Percentiles rank a stretch among this genome's conserved stretches.
Conservation (phyloP, 2,888 invertebrate genomes). For the Tridacna gigas region DNA sequence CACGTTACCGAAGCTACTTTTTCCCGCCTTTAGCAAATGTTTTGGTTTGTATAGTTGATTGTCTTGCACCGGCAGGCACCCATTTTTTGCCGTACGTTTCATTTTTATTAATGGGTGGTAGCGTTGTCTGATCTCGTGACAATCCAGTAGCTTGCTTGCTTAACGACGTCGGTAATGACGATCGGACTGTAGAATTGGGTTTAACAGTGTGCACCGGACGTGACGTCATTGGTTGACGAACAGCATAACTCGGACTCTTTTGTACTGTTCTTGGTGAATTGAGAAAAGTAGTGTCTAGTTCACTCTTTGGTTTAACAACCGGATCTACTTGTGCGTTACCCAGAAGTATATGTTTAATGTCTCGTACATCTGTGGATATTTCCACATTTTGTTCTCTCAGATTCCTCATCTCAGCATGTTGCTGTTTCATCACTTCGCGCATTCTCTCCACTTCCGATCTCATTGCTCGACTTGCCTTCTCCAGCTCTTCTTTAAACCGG, state of each 20-base stretch:
- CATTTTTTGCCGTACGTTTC: slow-evolving; percentile 41
- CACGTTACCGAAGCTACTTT: slow-evolving; percentile 14
- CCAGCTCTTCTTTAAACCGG: slow-evolving; percentile 74
- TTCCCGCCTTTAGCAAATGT: slow-evolving; percentile 24
- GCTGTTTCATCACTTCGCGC: slow-evolving; percentile 78
- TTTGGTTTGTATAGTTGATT: slow-evolving; percentile 36
- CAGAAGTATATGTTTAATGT: slow-evolving; percentile 72
- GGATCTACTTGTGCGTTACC: slow-evolving; percentile 54
- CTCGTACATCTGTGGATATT: slow-evolving; percentile 75
- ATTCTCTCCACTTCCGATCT: slow-evolving; percentile 76
- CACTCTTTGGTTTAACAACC: slow-evolving; percentile 48
- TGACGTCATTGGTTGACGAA: slow-evolving; percentile 46
- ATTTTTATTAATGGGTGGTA: slow-evolving; percentile 59
- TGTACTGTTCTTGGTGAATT: slow-evolving; percentile 50
- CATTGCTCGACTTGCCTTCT: slow-evolving; percentile 74
- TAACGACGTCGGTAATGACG: slow-evolving; percentile 49
- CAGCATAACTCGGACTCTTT: slow-evolving; percentile 51
- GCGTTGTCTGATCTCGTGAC: slow-evolving; percentile 25
- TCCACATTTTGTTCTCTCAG: slow-evolving; percentile 74
- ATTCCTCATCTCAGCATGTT: slow-evolving; percentile 77
- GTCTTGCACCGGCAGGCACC: slow-evolving; percentile 44
- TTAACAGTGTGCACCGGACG: slow-evolving; percentile 30
- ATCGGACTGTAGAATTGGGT: slow-evolving; percentile 34
- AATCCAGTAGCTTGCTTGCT: slow-evolving; percentile 1
- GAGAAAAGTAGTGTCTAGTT: slow-evolving; percentile 51